Evolutionary conservation across 1,140 invertebrate species (phyloP), one percentile per base, ranked within the genome.

Genomic region (Nephotettix cincticeps): DNA sequence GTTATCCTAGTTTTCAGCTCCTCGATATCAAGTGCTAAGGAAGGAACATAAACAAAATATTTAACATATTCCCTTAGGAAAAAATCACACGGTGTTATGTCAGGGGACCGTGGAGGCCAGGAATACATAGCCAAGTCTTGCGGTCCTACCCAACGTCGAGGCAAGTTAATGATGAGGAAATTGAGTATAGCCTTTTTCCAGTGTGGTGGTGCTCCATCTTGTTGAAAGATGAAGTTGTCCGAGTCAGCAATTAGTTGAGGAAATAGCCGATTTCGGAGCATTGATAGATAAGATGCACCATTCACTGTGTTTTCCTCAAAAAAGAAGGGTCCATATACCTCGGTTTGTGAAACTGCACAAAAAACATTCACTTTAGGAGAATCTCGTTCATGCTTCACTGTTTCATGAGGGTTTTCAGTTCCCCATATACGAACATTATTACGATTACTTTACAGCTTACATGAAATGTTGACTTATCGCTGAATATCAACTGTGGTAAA

Each of bases 361-460:
- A 23, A 61, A 11, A 61, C 56, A 28, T 28, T 28, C 1, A 61
- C 2, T 23, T 27, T 28, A 61, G 25, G 56, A 23, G 21, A 61
- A 27, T 28, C 19, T 2, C 21, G 6, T n/a, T 28, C 27, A 19
- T 51, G 47, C n/a, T 51, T 2, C 6, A 51, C 47, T 3, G 19
- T 51, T 51, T 19, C 47, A 11, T n/a, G 6, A 19, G 47, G 47
- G 19, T 51, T 51, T 51, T 51, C 47, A 51, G 47, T 51, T 51
- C n/a, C n/a, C n/a, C n/a, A 51, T 51, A 51, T 51, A 51, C 47
- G 47, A 3, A 51, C 47, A n/a, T 51, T 51, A n/a, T 51, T n/a
- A 11, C 19, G 47, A 4, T 51, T 11, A 51, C 21, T 21, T 51
- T 51, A 11, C 47, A 6, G 21, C 47, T 51, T 4, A n/a, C 3